Evolutionary conservation across 2,113 vertebrate species (phyloP), one percentile per base, ranked within the genome.

Genomic region (Phaethon lepturus): DNA sequence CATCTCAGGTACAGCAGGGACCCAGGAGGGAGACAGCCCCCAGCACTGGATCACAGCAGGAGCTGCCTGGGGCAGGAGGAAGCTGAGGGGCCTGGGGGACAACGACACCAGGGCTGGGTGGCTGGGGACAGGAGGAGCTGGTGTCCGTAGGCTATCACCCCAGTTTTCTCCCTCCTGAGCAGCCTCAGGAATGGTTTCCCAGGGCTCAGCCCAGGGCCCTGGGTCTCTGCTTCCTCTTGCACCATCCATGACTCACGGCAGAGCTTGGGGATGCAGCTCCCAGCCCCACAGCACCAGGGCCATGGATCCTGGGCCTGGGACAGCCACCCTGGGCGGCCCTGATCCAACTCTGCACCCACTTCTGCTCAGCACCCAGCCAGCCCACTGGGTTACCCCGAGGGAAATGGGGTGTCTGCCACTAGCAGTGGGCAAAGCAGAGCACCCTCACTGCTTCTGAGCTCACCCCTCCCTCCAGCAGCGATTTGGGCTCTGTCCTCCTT

Each of bases 1-100:
- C 64, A 55, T 29, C 82, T 85, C 84, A 64, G 76, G 44, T 44
- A 38, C 56, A 52, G 64, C 45, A 0, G 0, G 20, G 60, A 81
- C 52, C 14, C 26, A 47, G 85, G 62, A 88, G 4, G 11, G 69
- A 89, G 60, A 26, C n/a, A 88, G 80, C 47, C 68, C 81, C 93
- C 81, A 80, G 67, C 35, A 74, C 18, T 1, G 4, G 53, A 38
- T 89, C 87, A 42, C 23, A 73, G 79, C 75, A 42, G 63, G 86
- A 95, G 98, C 96, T 98, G 95, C 98, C 97, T 40, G 68, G 45
- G 82, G 77, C 71, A 59, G 75, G 68, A 87, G 88, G 82, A 91
- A 97, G 75, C 62, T 83, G 84, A 59, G 22, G 5, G 58, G 11
- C 38, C 80, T 55, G 60, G 44, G 90, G 93, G 38, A 26, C 63